Conservation (phyloP, 2,797 vertebrate species). For the Macroramphosus scolopax region DNA sequence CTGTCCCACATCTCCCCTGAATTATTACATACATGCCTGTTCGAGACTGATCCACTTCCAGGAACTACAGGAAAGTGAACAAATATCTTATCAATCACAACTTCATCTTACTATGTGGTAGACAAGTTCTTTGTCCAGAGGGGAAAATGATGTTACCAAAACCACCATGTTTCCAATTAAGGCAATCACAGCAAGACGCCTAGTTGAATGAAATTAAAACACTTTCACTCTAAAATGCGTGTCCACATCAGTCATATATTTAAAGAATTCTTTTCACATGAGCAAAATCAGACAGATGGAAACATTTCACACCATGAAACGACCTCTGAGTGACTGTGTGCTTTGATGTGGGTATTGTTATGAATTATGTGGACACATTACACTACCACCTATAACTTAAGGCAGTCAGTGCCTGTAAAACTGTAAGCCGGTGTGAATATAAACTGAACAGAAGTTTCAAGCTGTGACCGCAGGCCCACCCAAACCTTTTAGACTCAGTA, state of each 20-base stretch:
- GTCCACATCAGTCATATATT: conserved; percentile 17
- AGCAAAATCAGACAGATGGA: conserved; percentile 37
- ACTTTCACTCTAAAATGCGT: conserved; percentile 9
- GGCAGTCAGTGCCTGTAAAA: conserved; percentile 62
- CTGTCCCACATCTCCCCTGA: conserved; percentile 57
- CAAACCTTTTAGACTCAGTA: conserved; percentile 47
- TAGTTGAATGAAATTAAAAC: conserved; percentile 14
- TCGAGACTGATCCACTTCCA: conserved; percentile 43
- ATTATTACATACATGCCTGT: conserved; percentile 54
- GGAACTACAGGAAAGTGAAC: conserved; percentile 36
- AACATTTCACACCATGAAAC: conserved; percentile 43
- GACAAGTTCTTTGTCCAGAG: conserved; percentile 6
- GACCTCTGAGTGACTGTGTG: conserved; percentile 24
- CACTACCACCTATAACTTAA: conserved; percentile 55
- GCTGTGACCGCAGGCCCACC: conserved; percentile 41
- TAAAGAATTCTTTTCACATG: conserved; percentile 15
- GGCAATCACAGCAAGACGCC: conserved; percentile 10
- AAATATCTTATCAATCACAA: conserved; percentile 27
- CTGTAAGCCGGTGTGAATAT: conserved; percentile 62
- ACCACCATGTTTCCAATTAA: conserved; percentile 15
- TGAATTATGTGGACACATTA: conserved; percentile 57
- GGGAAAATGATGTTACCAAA: conserved; percentile 5
- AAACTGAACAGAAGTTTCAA: conserved; percentile 38
- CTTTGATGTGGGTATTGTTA: conserved; percentile 59
- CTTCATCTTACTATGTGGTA: conserved; percentile 15